These are phyloP conservation scores for Solenopsis invicta DNA, from an alignment of 1,140 invertebrate genomes.

Conservation along the genomic window DNA sequence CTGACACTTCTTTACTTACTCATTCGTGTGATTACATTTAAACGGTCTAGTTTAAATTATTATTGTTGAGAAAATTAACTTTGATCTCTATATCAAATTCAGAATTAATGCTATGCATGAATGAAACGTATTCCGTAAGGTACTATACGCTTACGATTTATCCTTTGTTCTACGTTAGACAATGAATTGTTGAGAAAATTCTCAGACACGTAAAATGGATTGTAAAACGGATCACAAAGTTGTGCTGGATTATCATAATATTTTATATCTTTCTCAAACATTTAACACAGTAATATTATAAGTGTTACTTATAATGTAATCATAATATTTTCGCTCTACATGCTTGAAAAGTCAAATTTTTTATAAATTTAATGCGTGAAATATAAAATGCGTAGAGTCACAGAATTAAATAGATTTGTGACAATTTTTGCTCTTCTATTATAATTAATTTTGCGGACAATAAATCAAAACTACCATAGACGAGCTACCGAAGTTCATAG, in stretches of 20 bases:
- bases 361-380: slow-evolving; percentile 1
- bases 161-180: neutral
- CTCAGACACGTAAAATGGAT: neutral
- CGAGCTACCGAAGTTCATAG: neutral
- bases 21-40: no score
- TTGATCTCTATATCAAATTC: neutral
- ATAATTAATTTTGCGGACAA: neutral
- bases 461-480: neutral
- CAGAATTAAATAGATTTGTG: neutral
- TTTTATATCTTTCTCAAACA: slow-evolving; percentile 11
- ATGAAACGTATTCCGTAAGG: neutral
- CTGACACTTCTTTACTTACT: no score
- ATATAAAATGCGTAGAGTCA: neutral
- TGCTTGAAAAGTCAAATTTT: neutral
- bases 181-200: neutral
- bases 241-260: neutral
- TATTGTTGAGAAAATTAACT: no score
- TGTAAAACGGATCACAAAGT: neutral
- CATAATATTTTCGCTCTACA: no score
- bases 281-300: neutral
- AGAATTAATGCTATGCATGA: neutral
- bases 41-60: no score
- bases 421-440: neutral
- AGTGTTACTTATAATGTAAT: slow-evolving; percentile 4
- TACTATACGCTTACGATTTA: neutral